Evolutionary conservation across 30 jellyfish, hydroid and myxozoan species (phyloP).

Genomic region (Haliclystus octoradiatus): DNA sequence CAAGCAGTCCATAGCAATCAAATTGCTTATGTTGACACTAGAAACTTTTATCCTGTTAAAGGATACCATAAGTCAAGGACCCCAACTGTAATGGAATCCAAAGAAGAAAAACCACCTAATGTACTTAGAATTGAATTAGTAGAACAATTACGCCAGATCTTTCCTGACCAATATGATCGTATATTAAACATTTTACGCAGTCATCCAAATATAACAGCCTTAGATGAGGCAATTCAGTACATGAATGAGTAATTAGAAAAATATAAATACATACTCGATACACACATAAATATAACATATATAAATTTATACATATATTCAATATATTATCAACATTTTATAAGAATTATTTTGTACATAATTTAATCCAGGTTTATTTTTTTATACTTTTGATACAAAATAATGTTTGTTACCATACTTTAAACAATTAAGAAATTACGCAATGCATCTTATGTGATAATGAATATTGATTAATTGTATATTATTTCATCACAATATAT

Average conservation of each 20-base stretch:
- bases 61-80: slow-evolving; percentile 56
- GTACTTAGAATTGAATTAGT: slow-evolving; percentile 65
- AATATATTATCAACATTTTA: too few relatives aligned
- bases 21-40: slow-evolving; percentile 56
- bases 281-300: too few relatives aligned
- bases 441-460: too few relatives aligned
- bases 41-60: slow-evolving; percentile 81
- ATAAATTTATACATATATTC: too few relatives aligned
- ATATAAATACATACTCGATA: too few relatives aligned
- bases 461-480: too few relatives aligned
- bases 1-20: slow-evolving; percentile 49
- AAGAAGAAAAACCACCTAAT: slow-evolving; percentile 65
- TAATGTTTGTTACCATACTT: too few relatives aligned
- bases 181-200: slow-evolving; percentile 69
- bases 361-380: too few relatives aligned
- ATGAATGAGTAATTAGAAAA: slow-evolving; percentile 52
- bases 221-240: slow-evolving; percentile 65
- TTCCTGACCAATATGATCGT: slow-evolving; percentile 73
- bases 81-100: slow-evolving; percentile 77
- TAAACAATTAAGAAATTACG: too few relatives aligned
- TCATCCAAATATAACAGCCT: slow-evolving; percentile 71
- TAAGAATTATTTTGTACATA: too few relatives aligned
- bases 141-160: slow-evolving; percentile 64
- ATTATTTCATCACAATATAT: too few relatives aligned
- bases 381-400: too few relatives aligned